Evolutionary conservation across 2,888 invertebrate species (phyloP).

Genomic region (Stratiomys singularior): DNA sequence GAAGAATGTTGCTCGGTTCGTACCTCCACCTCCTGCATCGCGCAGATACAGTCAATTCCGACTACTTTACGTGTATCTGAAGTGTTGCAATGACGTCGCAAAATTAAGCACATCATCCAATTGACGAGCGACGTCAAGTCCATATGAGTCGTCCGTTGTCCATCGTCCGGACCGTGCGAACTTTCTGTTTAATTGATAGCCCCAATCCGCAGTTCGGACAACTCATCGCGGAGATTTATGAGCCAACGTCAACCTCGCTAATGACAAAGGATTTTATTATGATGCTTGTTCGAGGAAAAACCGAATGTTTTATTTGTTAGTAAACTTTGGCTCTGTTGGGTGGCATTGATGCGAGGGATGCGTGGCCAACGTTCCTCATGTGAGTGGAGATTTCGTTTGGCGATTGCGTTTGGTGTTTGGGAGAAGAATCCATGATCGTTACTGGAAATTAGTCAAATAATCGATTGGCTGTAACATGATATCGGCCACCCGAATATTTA

Average conservation of each 20-base stretch:
- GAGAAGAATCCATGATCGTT: too few species aligned
- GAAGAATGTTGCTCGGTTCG: neutral
- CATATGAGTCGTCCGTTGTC: neutral
- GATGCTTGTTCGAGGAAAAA: neutral
- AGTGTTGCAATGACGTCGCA: constrained; percentile 13
- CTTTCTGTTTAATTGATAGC: constrained; percentile 10
- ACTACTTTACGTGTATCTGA: neutral
- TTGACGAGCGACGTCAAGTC: neutral
- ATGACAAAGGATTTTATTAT: constrained; percentile 18
- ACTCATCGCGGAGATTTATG: constrained; percentile 16
- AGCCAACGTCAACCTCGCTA: neutral
- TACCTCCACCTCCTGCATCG: neutral
- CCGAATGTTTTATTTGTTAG: neutral
- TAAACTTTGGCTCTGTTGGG: neutral
- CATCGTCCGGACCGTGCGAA: neutral
- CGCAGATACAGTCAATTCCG: neutral
- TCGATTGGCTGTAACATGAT: too few species aligned
- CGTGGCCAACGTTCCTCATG: too few species aligned
- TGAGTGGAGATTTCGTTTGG: too few species aligned
- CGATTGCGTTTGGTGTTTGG: too few species aligned
- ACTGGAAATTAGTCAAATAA: too few species aligned
- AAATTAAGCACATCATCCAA: neutral
- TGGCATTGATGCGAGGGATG: neutral
- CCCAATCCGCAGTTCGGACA: neutral
- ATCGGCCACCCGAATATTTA: too few species aligned